Conservation (phyloP, 2,797 vertebrate genomes). For the Micromesistius poutassou region DNA sequence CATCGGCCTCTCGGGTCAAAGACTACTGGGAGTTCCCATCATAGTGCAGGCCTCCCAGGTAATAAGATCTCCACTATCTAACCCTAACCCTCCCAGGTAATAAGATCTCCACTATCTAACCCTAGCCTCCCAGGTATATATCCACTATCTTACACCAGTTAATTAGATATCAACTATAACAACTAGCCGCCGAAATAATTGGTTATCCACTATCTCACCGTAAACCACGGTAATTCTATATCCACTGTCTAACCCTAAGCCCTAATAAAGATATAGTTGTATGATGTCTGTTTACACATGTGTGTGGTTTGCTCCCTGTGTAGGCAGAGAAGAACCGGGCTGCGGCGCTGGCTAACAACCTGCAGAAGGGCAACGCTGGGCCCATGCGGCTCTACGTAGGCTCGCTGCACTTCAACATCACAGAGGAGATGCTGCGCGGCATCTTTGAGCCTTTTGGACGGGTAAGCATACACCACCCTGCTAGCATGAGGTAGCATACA, state of each 20-base stretch:
- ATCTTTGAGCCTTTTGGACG: constrained; percentile 97
- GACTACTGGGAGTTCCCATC: constrained; percentile 93
- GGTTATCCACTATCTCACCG: background rate
- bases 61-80: no score
- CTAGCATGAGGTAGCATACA: background rate
- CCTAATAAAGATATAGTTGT: background rate
- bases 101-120: no score
- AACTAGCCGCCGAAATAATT: constrained; percentile 59
- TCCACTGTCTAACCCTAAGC: background rate
- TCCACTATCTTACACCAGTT: no score
- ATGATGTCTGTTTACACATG: background rate
- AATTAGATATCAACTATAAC: no score
- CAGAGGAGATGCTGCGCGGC: constrained; percentile 94
- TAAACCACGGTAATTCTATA: background rate
- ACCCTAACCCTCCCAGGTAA: constrained; percentile 73
- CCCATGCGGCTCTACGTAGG: constrained; percentile 95
- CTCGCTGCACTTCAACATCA: constrained; percentile 96
- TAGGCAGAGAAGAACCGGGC: constrained; percentile 97
- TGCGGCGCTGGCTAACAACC: constrained; percentile 89
- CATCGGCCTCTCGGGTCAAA: constrained; percentile 93
- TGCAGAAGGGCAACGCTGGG: constrained; percentile 90
- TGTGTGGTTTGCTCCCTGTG: constrained; percentile 1
- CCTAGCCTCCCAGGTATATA: no score
- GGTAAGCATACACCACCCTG: constrained; percentile 64
- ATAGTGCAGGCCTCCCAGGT: constrained; percentile 98